These are phyloP conservation scores for Enteromius viviparus DNA, from an alignment of 2,797 vertebrate genomes.

Conservation along the genomic window DNA sequence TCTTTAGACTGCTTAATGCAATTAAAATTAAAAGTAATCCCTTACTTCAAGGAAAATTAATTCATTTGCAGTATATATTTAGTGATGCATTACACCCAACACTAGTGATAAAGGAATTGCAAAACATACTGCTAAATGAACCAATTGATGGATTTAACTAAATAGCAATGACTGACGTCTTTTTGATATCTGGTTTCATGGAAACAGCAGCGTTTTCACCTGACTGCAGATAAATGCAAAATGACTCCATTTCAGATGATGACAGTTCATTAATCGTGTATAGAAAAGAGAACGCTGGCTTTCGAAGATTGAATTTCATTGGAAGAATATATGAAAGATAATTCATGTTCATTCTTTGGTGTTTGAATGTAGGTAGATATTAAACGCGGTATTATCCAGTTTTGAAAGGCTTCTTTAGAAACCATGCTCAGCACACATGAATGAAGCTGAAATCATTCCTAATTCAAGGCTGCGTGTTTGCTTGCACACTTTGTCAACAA, in stretches of 20 bases:
- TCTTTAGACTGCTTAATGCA: background rate
- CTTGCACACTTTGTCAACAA: background rate
- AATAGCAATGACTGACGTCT: background rate
- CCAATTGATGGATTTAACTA: background rate
- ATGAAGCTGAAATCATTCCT: background rate
- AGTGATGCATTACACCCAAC: background rate
- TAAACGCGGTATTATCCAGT: too few relatives aligned
- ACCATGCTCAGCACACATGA: background rate
- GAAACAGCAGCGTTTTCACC: background rate
- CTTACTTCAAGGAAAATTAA: background rate
- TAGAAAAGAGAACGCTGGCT: background rate
- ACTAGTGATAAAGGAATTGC: background rate
- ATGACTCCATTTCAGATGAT: background rate
- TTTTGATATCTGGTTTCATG: background rate
- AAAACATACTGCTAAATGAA: background rate
- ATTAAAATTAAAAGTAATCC: background rate
- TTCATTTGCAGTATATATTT: background rate
- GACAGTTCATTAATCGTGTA: constrained; percentile 11
- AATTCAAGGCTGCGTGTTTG: background rate
- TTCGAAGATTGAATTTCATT: background rate
- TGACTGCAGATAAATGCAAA: background rate
- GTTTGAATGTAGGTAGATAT: background rate
- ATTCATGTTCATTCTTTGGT: background rate
- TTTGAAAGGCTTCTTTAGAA: background rate
- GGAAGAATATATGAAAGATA: background rate